Percentiles rank a stretch among this genome's conserved stretches.
phyloP scores from a whole-genome alignment of 2,113 vertebrate species.

The Cynopterus brachyotis region DNA sequence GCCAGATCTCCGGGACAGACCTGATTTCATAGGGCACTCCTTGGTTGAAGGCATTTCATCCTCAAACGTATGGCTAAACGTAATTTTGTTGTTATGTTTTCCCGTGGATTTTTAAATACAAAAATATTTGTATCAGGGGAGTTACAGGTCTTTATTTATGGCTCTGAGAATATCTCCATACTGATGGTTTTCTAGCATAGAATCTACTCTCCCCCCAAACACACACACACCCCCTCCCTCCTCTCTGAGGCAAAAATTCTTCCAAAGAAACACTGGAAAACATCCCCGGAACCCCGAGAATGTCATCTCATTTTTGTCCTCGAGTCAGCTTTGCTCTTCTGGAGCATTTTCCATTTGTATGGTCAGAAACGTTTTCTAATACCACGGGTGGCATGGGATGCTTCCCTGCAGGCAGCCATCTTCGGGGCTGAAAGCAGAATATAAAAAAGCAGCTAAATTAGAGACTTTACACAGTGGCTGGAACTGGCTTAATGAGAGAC shows the following conservation, averaged over 20 bases:
- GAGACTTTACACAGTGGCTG: conserved; percentile 57
- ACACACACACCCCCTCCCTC: not conserved
- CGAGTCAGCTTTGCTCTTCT: not conserved
- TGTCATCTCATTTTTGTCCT: not conserved
- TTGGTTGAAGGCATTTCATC: not conserved
- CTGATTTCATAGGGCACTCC: not conserved
- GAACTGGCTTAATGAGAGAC: conserved; percentile 67
- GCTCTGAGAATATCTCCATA: not conserved
- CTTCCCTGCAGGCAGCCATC: conserved; percentile 11
- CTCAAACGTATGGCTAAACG: not conserved
- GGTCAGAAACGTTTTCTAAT: not conserved
- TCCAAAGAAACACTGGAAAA: not conserved
- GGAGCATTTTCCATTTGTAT: not conserved
- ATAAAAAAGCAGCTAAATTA: conserved; percentile 56
- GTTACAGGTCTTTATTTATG: not conserved
- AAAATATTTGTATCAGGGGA: not conserved
- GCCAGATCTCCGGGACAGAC: not conserved
- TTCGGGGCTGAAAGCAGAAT: not conserved
- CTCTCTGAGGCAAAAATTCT: not conserved
- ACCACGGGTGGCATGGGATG: not conserved
- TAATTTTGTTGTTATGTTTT: not conserved
- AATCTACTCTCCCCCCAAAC: not conserved
- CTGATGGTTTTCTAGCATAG: not conserved
- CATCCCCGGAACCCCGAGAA: not conserved
- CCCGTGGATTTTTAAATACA: not conserved